These are phyloP conservation scores for Petrocephalus microphthalmus DNA, from an alignment of 2,113 vertebrate genomes.

Conservation along the genomic window DNA sequence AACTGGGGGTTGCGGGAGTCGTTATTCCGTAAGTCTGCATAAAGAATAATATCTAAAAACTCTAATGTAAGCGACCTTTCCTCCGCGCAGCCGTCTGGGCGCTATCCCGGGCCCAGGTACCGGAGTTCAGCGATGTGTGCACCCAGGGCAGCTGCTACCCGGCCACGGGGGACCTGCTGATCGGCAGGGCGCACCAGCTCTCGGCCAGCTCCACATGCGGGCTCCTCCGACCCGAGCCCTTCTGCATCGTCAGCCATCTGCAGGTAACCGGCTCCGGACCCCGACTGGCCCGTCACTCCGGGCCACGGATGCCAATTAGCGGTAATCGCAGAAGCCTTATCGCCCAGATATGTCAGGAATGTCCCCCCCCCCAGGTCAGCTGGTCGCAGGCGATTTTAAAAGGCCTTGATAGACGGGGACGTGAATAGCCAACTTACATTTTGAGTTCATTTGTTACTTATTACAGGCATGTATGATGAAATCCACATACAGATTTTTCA, in stretches of 20 bases:
- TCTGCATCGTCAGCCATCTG: slow-evolving; percentile 94
- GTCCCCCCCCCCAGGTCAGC: neutral
- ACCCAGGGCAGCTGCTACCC: slow-evolving; percentile 95
- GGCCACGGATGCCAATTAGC: neutral
- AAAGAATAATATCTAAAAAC: neutral
- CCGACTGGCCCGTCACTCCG: neutral
- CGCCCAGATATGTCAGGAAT: neutral
- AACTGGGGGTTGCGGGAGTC: neutral
- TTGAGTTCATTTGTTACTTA: neutral
- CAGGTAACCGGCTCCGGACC: slow-evolving; percentile 63
- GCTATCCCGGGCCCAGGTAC: slow-evolving; percentile 53
- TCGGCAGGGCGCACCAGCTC: slow-evolving; percentile 77
- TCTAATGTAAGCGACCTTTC: neutral
- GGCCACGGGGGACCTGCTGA: slow-evolving; percentile 88
- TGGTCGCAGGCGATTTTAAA: neutral
- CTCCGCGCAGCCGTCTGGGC: slow-evolving; percentile 53
- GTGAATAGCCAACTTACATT: neutral
- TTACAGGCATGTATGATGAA: neutral
- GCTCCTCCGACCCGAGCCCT: slow-evolving; percentile 68
- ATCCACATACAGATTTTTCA: neutral
- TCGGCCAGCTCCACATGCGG: slow-evolving; percentile 85
- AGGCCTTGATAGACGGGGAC: neutral
- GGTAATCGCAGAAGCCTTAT: neutral
- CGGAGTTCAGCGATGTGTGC: slow-evolving; percentile 80
- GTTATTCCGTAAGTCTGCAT: neutral